These are phyloP conservation scores for Eurytoma adleriae DNA, from an alignment of 2,888 invertebrate genomes.

Conservation along the genomic window DNA sequence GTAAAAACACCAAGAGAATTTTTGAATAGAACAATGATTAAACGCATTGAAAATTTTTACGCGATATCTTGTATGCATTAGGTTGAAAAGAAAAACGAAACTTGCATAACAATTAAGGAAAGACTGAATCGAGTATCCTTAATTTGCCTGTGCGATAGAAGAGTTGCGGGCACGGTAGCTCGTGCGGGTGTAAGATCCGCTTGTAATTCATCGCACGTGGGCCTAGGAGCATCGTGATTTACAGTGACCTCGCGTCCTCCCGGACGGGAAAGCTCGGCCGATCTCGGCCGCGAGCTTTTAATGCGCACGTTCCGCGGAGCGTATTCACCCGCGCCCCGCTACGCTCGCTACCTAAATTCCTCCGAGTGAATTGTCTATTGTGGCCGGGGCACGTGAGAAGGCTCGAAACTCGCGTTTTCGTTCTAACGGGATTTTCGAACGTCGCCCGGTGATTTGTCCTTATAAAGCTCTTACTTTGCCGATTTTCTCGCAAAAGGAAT, in stretches of 20 bases:
- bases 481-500: too few species aligned
- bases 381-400: not conserved
- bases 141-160: constrained; percentile 4
- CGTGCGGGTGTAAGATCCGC: constrained; percentile 36
- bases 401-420: not conserved
- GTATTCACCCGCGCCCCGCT: constrained; percentile 22
- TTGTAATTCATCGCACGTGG: constrained; percentile 63
- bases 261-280: constrained; percentile 5
- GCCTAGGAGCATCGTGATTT: constrained; percentile 61
- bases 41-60: too few species aligned
- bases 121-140: not conserved
- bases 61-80: too few species aligned
- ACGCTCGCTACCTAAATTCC: constrained; percentile 15
- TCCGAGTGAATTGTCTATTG: constrained; percentile 6
- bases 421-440: too few species aligned
- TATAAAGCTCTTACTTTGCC: too few species aligned
- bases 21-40: too few species aligned
- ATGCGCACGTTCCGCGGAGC: constrained; percentile 27
- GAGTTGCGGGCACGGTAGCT: not conserved
- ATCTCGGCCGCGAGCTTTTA: constrained; percentile 16
- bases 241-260: constrained; percentile 56
- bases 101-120: too few species aligned
- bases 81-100: too few species aligned
- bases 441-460: too few species aligned
- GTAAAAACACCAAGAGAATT: too few species aligned